Conservation (phyloP, 64 coral and sea anemone species). For the Hydrozoanthus tunicans region DNA sequence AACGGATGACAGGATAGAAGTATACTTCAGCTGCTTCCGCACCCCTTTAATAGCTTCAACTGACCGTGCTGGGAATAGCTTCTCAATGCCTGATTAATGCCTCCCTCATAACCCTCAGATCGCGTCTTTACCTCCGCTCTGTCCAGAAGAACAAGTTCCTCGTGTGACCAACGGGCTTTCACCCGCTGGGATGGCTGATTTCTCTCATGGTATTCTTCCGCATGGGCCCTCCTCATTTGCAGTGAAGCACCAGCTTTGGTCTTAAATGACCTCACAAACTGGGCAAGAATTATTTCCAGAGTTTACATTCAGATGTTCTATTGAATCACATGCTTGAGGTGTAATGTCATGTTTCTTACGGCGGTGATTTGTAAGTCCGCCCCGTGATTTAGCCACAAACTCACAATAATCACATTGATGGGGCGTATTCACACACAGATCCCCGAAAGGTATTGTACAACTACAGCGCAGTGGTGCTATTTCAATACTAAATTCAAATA, state of each 20-base stretch:
- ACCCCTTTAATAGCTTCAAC: background rate
- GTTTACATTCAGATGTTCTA: background rate
- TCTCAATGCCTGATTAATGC: background rate
- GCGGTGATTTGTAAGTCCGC: background rate
- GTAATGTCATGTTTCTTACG: background rate
- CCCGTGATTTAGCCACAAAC: background rate
- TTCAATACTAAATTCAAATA: background rate
- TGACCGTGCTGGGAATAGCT: background rate
- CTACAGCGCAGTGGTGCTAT: background rate
- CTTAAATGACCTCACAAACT: background rate
- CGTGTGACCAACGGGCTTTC: background rate
- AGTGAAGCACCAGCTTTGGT: background rate
- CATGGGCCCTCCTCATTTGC: background rate
- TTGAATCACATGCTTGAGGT: background rate
- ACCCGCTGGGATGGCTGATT: background rate
- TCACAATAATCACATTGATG: background rate
- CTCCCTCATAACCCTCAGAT: background rate
- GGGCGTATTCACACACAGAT: background rate
- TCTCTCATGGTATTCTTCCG: background rate
- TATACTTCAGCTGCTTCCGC: background rate
- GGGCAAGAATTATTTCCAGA: background rate
- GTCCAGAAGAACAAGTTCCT: background rate
- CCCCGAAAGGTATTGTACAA: slow-evolving; percentile 5
- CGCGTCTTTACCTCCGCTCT: background rate
- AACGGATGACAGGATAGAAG: background rate